Base-by-base conservation (phyloP, 2,888 invertebrate genomes). In the Drosophila demipolita region DNA sequence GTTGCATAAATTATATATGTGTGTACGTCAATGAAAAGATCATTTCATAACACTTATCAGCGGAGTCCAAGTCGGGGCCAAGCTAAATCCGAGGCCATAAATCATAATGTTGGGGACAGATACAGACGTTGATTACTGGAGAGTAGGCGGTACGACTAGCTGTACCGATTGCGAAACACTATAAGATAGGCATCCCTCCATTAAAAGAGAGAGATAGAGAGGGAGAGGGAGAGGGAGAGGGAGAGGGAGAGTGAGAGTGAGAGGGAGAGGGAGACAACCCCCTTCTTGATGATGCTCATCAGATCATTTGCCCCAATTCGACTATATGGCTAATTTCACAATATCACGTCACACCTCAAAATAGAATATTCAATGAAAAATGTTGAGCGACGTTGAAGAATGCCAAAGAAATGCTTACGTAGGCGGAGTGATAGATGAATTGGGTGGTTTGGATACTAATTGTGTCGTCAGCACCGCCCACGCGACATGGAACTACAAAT, bases 291-390 rank as follows among this genome's bases (percentile, higher is more conserved):
- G 50, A 50, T 6, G 48, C 49, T n/a, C 33, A 33, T 12, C 45
- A 33, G 23, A 36, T 0, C 42, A 63, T 62, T 49, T 76, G 65
- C 58, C 61, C 67, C 55, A 60, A 54, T 66, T 63, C 45, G 33
- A 50, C 36, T 8, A n/a, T 29, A 53, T 66, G 61, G 53, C 64
- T 49, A 68, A 78, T 78, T 78, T 78, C 78, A 78, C 66, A 76
- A 78, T 54, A 76, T 66, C 75, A 78, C 76, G 78, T 40, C 35
- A 40, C 48, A 58, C 40, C 66, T 62, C 58, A 58, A 78, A 78
- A 75, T 78, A 78, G 78, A 78, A 78, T 57, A 71, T 78, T 52
- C 66, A n/a, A 53, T 35, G n/a, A 57, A 48, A 48, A 53, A 66
- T 66, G 52, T 52, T 58, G 40, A 32, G 12, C 7, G 45, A 4